phyloP scores from a whole-genome alignment of 2,113 vertebrate genomes.

The Todiramphus chloris region DNA sequence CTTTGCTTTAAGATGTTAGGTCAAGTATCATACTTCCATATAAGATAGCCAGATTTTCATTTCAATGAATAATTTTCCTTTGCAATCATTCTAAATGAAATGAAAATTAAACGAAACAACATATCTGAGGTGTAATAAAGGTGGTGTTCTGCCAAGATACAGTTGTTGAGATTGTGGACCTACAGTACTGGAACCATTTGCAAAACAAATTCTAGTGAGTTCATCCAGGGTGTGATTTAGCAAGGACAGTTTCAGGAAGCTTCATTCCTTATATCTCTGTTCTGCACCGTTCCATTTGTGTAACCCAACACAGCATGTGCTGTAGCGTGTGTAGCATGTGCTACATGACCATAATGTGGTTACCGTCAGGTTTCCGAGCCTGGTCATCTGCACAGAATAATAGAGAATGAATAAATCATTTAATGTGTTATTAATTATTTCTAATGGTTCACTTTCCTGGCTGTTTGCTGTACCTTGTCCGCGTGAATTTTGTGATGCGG shows the following conservation, averaged over 20 bases:
- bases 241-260: background rate
- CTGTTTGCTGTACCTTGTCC: background rate
- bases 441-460: background rate
- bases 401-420: background rate
- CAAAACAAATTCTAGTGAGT: background rate
- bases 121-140: background rate
- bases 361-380: background rate
- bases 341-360: too few relatives aligned
- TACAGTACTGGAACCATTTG: background rate
- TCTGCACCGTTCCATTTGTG: background rate
- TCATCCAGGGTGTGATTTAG: background rate
- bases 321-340: too few relatives aligned
- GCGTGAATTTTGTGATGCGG: background rate
- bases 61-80: background rate
- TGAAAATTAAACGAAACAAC: background rate
- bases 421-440: background rate
- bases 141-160: background rate
- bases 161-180: background rate
- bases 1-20: background rate
- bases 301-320: background rate
- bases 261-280: rapidly evolving
- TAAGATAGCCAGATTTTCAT: background rate
- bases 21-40: background rate
- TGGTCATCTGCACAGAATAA: background rate
- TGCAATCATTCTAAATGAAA: background rate